phyloP scores from a whole-genome alignment of 1,140 invertebrate genomes.

The Brachionus rotundiformis region DNA sequence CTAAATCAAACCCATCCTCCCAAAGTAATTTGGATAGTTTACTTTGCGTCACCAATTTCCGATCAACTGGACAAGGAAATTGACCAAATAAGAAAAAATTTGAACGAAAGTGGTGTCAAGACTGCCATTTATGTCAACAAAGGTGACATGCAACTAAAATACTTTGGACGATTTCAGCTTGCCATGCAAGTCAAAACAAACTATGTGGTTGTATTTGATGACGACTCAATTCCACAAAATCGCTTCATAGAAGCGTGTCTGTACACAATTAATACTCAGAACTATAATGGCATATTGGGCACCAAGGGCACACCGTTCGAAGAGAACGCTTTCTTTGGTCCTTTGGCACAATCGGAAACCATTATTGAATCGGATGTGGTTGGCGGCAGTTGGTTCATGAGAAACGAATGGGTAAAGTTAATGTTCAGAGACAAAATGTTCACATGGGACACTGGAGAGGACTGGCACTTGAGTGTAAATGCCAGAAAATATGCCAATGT shows the following conservation, averaged over 20 bases:
- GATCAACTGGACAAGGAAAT: not conserved
- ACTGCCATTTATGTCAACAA: not conserved
- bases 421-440: conserved; percentile 28
- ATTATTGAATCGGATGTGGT: conserved; percentile 7
- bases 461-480: not conserved
- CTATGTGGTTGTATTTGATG: conserved; percentile 14
- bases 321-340: not conserved
- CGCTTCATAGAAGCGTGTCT: not conserved
- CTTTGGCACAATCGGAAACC: not conserved
- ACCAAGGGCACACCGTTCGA: not conserved
- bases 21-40: not conserved
- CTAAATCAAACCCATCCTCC: not conserved
- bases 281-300: not conserved
- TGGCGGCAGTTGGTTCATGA: conserved; percentile 34
- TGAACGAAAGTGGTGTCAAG: not conserved
- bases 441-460: not conserved
- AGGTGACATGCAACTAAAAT: conserved; percentile 27
- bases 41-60: not conserved
- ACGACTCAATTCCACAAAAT: conserved; percentile 3
- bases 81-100: not conserved
- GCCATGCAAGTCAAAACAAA: not conserved
- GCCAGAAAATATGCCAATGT: conserved; percentile 37
- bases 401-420: not conserved
- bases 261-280: not conserved
- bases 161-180: conserved; percentile 30